Evolutionary conservation across 2,888 invertebrate species (phyloP), one percentile per base, ranked within the genome.

Genomic region (Polyploca ridens): DNA sequence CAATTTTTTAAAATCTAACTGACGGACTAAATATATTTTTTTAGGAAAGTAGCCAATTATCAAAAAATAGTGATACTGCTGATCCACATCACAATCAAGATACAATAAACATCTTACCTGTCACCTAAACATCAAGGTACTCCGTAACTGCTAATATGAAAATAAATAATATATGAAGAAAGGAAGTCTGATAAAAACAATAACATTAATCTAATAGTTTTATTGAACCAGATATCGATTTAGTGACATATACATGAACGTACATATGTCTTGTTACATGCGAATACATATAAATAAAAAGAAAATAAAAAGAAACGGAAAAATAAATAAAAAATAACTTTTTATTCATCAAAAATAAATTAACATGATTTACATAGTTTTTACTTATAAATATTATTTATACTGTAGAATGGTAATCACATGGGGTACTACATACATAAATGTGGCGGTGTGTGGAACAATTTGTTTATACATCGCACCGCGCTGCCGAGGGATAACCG

Each of bases 311-410:
- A 74, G 66, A 73, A 74, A 66, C 41, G 11, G 41, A 74, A 73
- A 71, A 69, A 76, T 76, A 78, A 71, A 78, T 79, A 81, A 79
- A 83, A 84, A 82, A 84, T 80, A 81, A 76, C 69, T 69, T 68
- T 80, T 79, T 83, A 84, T 84, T 83, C 82, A 83, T 82, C 68
- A 70, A 81, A 83, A 87, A 86, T 87, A 87, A 87, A 87, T 87
- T 86, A 86, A 87, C 81, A 85, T 74, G 81, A 81, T 84, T 75
- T 70, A 27, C 27, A 27, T 27, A 66, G 73, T 77, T 72, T 81
- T 75, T 71, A 71, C 75, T 78, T 79, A 74, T 65, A 73, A 64
- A 73, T 74, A 69, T 71, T 68, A 69, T 78, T 77, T 75, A 79
- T 76, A 82, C 76, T 83, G 81, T 75, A 80, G 81, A 71, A 74